Base-by-base conservation (phyloP, 2,113 vertebrate genomes). In the Salvator merianae region DNA sequence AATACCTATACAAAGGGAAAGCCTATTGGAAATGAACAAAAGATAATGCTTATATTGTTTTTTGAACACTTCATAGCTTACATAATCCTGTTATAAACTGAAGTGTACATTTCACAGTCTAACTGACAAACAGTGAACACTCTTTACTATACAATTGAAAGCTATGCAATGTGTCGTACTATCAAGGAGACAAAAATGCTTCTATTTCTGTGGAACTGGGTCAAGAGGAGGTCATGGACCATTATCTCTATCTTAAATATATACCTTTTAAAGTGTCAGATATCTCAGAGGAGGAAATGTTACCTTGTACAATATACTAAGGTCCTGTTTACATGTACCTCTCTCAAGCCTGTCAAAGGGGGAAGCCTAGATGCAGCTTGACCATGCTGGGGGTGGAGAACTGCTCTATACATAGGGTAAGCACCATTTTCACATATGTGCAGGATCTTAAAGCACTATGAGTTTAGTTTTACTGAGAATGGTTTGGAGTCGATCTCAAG, bases 71-170 rank as follows among this genome's bases (percentile, higher is more conserved):
- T 93, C 94, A 88, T 88, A 93, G 92, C 85, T 94, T 95, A 86
- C 93, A 89, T 93, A 96, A 96, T 95, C 93, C 93, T 92, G 89
- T 95, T 95, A 92, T 90, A 88, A 94, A 84, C 91, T 91, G 88
- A 84, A 91, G 92, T 86, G 90, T 93, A 87, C 88, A 89, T 94
- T 94, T 95, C 91, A 88, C 91, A 94, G 94, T 90, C 93, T 90
- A 89, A 89, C 93, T 94, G 89, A 91, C 88, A 91, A 90, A 94
- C 92, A 95, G 87, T 93, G 87, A 91, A 92, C 81, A 79, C 86
- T 84, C 79, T 72, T 91, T 91, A 93, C 89, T 83, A 0, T 74
- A 89, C 81, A 70, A 87, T 93, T 91, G 91, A 95, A 93, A 28
- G n/a, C 87, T 94, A 94, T 86, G 85, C 86, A 90, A 88, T 72